Evolutionary conservation across 2,797 vertebrate genomes (phyloP), one percentile per base, ranked within the genome.

Genomic region (Champsocephalus esox): DNA sequence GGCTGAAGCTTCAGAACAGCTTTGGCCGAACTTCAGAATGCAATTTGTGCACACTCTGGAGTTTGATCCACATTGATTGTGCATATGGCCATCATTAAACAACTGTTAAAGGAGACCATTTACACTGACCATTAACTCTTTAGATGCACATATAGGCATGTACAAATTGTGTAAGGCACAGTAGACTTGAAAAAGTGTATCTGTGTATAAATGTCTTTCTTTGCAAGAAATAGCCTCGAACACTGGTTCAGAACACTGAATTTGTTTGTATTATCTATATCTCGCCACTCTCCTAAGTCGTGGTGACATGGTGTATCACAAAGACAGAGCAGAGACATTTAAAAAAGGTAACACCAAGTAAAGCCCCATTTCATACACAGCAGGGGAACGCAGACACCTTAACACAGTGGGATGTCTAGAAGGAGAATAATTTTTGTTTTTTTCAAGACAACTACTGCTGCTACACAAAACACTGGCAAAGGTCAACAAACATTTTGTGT

Each of bases 401-500:
- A 65, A 56, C 69, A 56, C 71, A 73, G 21, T n/a, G 48, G 46
- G 70, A 28, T 73, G 54, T 65, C 43, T 2, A 28, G 8, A 38
- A 66, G 17, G 70, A 17, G 45, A 51, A 70, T 16, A 81, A 48
- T 32, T 45, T 61, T 45, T 16, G 43, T 66, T 75, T 63, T 68
- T 78, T 77, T 81, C 55, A 68, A 74, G 65, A 71, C 71, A 76
- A 70, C 52, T 28, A 46, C 66, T 43, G 19, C 68, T n/a, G 19
- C 68, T n/a, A 60, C 72, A 75, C 38, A 84, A 73, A 32, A 66
- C 38, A 59, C 14, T 45, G 55, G 68, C 46, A 84, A 87, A 80
- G 82, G 83, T 84, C 84, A 86, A 41, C 68, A 75, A 77, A 83
- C 82, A 82, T 62, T 79, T 66, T 77, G 34, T 65, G 46, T 46